phyloP scores from a whole-genome alignment of 2,888 invertebrate species.

The Amblyteles armatorius region DNA sequence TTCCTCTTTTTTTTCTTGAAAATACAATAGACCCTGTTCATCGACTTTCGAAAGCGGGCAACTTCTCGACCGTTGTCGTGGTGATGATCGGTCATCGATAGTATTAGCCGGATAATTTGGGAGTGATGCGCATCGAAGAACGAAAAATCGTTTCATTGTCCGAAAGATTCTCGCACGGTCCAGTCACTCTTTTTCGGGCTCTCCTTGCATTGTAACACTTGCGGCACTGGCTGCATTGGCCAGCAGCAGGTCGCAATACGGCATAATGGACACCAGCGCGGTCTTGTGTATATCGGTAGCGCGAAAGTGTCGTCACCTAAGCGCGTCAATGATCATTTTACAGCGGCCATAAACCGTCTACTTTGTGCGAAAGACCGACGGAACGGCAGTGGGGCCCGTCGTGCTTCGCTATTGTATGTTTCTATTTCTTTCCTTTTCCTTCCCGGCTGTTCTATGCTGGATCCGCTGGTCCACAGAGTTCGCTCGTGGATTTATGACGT shows the following conservation, averaged over 20 bases:
- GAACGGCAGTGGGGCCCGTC: slow-evolving; percentile 48
- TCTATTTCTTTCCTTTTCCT: slow-evolving; percentile 29
- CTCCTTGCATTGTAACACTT: slow-evolving; percentile 60
- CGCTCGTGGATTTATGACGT: slow-evolving; percentile 53
- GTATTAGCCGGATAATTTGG: slow-evolving; percentile 60
- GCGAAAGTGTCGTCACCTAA: slow-evolving; percentile 82
- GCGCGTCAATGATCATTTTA: slow-evolving; percentile 81
- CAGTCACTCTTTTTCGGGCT: slow-evolving; percentile 44
- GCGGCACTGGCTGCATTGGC: slow-evolving; percentile 47
- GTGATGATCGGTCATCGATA: slow-evolving; percentile 65
- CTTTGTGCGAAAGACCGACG: slow-evolving; percentile 72
- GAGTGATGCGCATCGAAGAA: slow-evolving; percentile 66
- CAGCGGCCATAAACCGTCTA: slow-evolving; percentile 77
- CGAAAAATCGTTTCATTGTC: slow-evolving; percentile 62
- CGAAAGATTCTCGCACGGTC: slow-evolving; percentile 63
- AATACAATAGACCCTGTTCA: slow-evolving; percentile 1
- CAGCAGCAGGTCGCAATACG: slow-evolving; percentile 54
- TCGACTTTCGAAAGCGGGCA: slow-evolving; percentile 32
- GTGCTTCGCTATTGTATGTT: slow-evolving; percentile 45
- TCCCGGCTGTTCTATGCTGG: slow-evolving; percentile 26
- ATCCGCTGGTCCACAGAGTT: slow-evolving; percentile 58
- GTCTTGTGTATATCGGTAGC: slow-evolving; percentile 75
- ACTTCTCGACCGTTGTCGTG: slow-evolving; percentile 15
- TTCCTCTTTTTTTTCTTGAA: slow-evolving; percentile 21
- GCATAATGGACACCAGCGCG: slow-evolving; percentile 58